Percentiles rank a stretch among this genome's conserved stretches.
Evolutionary conservation across 2,888 invertebrate species (phyloP).

Genomic region (Drosophila parthenogenetica): DNA sequence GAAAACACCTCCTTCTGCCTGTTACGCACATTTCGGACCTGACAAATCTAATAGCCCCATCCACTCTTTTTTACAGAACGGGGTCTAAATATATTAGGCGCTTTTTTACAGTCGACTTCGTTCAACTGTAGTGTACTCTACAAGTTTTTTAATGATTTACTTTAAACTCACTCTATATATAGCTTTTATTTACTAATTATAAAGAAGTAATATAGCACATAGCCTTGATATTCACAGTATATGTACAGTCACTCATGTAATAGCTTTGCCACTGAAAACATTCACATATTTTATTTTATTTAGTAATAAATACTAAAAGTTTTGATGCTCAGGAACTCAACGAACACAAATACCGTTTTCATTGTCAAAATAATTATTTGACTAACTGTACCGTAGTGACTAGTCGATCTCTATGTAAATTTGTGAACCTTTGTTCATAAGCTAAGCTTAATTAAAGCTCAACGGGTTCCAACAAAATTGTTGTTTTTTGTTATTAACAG

Average conservation of each 20-base stretch:
- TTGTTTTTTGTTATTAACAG: constrained; percentile 42
- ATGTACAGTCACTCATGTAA: background rate
- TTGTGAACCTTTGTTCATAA: constrained; percentile 2
- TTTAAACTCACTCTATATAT: background rate
- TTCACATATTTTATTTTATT: too few species aligned
- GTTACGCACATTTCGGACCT: too few species aligned
- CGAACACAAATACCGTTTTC: background rate
- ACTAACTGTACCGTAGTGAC: background rate
- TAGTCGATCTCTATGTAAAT: background rate
- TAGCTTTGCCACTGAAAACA: background rate
- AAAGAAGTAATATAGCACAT: background rate
- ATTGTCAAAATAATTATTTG: background rate
- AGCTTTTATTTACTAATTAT: background rate
- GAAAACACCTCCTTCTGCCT: too few species aligned
- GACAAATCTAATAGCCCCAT: too few species aligned
- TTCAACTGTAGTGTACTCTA: too few species aligned
- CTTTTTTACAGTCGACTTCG: background rate
- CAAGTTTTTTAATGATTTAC: constrained; percentile 21
- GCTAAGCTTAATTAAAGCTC: constrained; percentile 11
- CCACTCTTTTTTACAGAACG: too few species aligned
- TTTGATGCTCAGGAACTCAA: too few species aligned
- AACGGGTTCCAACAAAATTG: constrained; percentile 11
- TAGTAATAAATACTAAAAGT: too few species aligned
- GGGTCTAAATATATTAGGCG: too few species aligned
- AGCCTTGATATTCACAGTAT: background rate